phyloP scores from a whole-genome alignment of 2,888 invertebrate genomes.

The Harmothoe impar region DNA sequence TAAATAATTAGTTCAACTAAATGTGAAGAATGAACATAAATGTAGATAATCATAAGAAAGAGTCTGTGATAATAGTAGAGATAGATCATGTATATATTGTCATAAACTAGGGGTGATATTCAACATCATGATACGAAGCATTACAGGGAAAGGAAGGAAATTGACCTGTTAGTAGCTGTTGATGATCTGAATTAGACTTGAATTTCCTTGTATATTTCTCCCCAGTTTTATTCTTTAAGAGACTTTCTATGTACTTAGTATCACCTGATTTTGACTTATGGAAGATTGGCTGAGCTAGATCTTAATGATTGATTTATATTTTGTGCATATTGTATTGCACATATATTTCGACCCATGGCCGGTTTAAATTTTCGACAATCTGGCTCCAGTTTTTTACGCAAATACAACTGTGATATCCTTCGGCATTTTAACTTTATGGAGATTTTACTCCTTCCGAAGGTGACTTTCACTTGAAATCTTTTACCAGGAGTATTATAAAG shows the following conservation, averaged over 20 bases:
- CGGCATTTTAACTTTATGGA: slow-evolving; percentile 2
- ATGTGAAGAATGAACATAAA: not conserved
- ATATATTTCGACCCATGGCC: too few species aligned
- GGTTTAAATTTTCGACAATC: too few species aligned
- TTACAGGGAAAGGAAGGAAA: not conserved
- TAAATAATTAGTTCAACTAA: not conserved
- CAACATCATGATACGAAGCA: not conserved
- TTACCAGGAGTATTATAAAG: slow-evolving; percentile 17
- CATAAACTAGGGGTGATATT: not conserved
- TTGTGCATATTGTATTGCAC: too few species aligned
- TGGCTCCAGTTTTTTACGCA: too few species aligned
- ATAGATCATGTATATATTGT: not conserved
- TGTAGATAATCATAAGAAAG: not conserved
- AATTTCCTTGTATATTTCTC: too few species aligned
- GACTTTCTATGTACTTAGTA: too few species aligned
- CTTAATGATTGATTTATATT: too few species aligned
- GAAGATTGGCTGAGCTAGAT: too few species aligned
- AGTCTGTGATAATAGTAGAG: not conserved
- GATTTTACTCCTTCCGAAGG: slow-evolving; percentile 12
- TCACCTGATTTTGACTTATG: too few species aligned
- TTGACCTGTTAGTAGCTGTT: not conserved
- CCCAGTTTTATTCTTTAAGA: too few species aligned
- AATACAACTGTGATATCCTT: not conserved
- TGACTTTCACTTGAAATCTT: not conserved
- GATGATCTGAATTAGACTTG: too few species aligned